Evolutionary conservation across 2,113 vertebrate species (phyloP).

Genomic region (Sialia sialis): DNA sequence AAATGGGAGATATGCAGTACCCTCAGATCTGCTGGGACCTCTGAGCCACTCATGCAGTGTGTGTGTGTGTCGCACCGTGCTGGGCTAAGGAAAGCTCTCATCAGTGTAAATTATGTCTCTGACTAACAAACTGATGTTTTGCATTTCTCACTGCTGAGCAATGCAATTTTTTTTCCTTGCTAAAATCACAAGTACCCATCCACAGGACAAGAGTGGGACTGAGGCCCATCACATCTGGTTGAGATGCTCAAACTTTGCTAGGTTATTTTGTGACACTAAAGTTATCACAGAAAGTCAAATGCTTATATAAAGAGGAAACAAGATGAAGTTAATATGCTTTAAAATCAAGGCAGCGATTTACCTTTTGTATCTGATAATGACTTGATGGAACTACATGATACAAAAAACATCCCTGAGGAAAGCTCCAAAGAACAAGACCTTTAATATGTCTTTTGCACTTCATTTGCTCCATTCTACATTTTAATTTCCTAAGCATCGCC

Average conservation of each 20-base stretch:
- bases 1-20: not conserved
- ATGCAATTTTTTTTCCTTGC: not conserved
- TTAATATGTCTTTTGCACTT: not conserved
- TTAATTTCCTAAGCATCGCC: not conserved
- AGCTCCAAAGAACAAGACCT: not conserved
- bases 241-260: not conserved
- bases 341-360: not conserved
- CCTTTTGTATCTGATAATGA: not conserved
- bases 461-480: not conserved
- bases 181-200: not conserved
- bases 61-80: rapidly evolving
- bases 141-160: not conserved
- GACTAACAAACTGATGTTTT: not conserved
- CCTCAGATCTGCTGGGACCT: not conserved
- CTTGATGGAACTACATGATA: not conserved
- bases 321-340: not conserved
- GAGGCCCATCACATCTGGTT: not conserved
- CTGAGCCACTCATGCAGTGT: rapidly evolving
- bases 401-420: not conserved
- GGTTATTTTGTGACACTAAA: not conserved
- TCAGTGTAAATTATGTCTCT: not conserved
- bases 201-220: not conserved
- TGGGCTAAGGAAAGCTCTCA: not conserved
- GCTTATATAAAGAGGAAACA: not conserved
- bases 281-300: not conserved